Conservation (phyloP, 2,888 invertebrate species). For the Hypsopygia costalis region DNA sequence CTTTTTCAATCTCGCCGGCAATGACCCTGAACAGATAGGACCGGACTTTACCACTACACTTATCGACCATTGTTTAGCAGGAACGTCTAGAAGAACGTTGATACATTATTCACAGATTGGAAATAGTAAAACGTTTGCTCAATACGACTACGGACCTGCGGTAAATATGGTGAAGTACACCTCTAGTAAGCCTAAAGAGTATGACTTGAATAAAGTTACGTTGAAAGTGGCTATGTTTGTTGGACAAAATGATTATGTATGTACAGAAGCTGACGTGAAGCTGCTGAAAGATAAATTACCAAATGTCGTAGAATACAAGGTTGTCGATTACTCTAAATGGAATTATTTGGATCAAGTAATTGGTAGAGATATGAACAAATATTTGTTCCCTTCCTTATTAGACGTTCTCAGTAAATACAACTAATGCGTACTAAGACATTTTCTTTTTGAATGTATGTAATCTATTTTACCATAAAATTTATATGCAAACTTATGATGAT, state of each 20-base stretch:
- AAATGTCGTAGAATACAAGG: conserved; percentile 22
- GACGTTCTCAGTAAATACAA: not conserved
- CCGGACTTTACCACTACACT: too few species aligned
- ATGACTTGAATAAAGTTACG: conserved; percentile 36
- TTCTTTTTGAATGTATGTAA: too few species aligned
- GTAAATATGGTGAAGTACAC: conserved; percentile 33
- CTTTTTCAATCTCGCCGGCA: too few species aligned
- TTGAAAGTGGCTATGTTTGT: conserved; percentile 32
- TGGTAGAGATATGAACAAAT: not conserved
- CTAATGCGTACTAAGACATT: too few species aligned
- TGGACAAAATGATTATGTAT: conserved; percentile 36
- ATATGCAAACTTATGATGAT: too few species aligned
- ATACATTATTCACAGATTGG: conserved; percentile 38
- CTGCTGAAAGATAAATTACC: conserved; percentile 27
- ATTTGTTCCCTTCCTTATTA: not conserved
- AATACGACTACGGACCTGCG: conserved; percentile 26
- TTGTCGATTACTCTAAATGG: not conserved
- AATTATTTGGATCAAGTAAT: not conserved
- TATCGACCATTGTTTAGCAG: too few species aligned
- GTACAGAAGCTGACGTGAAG: conserved; percentile 32
- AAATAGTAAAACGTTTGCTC: conserved; percentile 17
- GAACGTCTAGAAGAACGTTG: conserved; percentile 39
- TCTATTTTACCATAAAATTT: too few species aligned
- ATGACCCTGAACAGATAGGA: too few species aligned
- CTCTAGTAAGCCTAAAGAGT: conserved; percentile 30